Evolutionary conservation across 2,113 vertebrate genomes (phyloP).

Genomic region (Jacana jacana): DNA sequence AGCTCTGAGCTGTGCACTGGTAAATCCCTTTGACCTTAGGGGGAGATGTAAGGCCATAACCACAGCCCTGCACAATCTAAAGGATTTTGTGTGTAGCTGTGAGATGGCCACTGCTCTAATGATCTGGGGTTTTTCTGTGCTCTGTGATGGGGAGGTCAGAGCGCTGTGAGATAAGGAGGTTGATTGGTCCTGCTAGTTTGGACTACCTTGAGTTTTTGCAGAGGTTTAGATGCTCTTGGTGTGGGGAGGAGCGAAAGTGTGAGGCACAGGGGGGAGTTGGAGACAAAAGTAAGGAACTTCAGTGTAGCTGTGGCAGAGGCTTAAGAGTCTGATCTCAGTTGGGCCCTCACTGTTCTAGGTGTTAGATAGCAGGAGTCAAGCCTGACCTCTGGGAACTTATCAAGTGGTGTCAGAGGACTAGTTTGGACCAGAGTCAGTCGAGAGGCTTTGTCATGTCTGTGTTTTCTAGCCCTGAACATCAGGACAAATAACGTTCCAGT

Average conservation of each 20-base stretch:
- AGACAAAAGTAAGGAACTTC: not conserved
- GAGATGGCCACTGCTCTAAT: not conserved
- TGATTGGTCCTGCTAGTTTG: not conserved
- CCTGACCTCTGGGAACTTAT: not conserved
- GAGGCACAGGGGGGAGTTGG: not conserved
- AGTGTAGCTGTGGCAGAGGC: not conserved
- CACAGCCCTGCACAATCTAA: fast-evolving
- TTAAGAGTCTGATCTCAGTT: not conserved
- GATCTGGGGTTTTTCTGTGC: not conserved
- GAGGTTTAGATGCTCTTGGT: not conserved
- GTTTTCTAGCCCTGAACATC: not conserved
- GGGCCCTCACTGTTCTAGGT: not conserved
- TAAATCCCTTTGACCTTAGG: not conserved
- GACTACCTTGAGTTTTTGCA: not conserved
- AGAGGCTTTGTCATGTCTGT: not conserved
- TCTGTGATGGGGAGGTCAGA: not conserved
- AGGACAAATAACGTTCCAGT: not conserved
- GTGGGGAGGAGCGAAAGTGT: not conserved
- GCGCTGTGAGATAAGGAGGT: not conserved
- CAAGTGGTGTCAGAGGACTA: too few relatives aligned
- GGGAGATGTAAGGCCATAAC: not conserved
- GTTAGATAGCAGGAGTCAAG: not conserved
- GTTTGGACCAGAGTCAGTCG: not conserved
- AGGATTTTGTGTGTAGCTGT: not conserved
- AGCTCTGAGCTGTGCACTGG: not conserved